A percentile compares a stretch with the other conserved stretches of the same genome.
Evolutionary conservation across 2,797 vertebrate species (phyloP).

Genomic region (Aeoliscus strigatus): DNA sequence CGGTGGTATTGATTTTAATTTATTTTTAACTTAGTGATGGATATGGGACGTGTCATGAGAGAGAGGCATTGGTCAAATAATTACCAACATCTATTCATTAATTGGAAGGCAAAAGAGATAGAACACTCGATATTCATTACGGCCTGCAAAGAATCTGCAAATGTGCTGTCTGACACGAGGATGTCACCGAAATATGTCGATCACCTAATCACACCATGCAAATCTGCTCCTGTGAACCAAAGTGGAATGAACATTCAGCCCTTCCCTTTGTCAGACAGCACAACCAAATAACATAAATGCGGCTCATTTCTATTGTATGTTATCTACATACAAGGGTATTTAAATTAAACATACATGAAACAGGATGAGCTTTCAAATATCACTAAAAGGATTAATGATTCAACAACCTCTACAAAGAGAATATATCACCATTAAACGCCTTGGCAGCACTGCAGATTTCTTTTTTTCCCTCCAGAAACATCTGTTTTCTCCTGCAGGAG

Average conservation of each 20-base stretch:
- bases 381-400: conserved; percentile 2
- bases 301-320: neutral
- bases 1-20: conserved; percentile 80
- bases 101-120: conserved; percentile 74
- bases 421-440: conserved; percentile 4
- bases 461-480: too few relatives aligned
- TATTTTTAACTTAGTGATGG: conserved; percentile 84
- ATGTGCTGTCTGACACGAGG: conserved; percentile 60
- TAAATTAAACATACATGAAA: neutral
- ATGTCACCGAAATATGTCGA: conserved; percentile 64
- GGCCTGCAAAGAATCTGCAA: conserved; percentile 70
- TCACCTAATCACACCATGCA: conserved; percentile 59
- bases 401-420: conserved; percentile 1
- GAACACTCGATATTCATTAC: conserved; percentile 79
- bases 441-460: neutral
- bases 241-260: conserved; percentile 3
- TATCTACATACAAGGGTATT: neutral
- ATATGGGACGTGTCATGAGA: conserved; percentile 75
- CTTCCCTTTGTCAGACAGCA: too few relatives aligned
- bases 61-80: conserved; percentile 76
- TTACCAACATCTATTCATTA: conserved; percentile 81
- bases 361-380: conserved; percentile 1
- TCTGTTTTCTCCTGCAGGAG: neutral
- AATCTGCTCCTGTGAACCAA: conserved; percentile 33
- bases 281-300: too few relatives aligned